Evolutionary conservation across 2,888 invertebrate genomes (phyloP), one percentile per base, ranked within the genome.

Genomic region (Ophioninae sp.): DNA sequence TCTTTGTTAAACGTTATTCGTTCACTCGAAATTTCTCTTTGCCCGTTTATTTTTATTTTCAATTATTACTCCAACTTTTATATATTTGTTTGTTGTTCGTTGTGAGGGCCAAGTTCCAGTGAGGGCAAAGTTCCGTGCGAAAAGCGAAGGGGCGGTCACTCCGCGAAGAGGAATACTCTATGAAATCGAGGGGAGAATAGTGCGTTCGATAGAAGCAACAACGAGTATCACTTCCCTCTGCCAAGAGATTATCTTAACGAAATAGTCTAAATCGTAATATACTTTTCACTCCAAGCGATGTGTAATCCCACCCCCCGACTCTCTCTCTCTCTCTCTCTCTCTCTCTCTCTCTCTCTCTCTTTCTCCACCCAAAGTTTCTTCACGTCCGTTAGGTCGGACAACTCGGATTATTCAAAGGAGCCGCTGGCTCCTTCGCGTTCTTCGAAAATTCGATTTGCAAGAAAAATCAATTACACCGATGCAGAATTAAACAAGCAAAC

Each of bases 401-500:
- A 68, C 61, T 10, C 56, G 41, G 30, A 1, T 81, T 17, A 13
- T 13, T 50, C 50, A 5, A 6, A 13, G 13, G 50, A 50, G 17
- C 50, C 6, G 13, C 17, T 13, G 50, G 50, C 75, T 84, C 82
- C 82, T 56, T 67, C 79, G 83, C 65, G 59, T 82, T 75, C 79
- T 83, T 82, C 73, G 77, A 67, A 62, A 70, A 44, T 81, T 85
- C 50, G 65, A 77, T 78, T 62, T 50, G 23, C 75, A 30, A 57
- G 68, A 79, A 79, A 84, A 81, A 76, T 81, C 61, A 78, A 72
- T 79, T 79, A 21, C 76, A 70, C 79, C 76, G 50, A 75, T 79
- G 80, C 67, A 69, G 30, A 83, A 86, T 84, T 74, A 85, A 83
- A 82, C 83, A 84, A 84, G 82, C 81, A 85, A 86, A 87, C 80